Evolutionary conservation across 2,113 vertebrate species (phyloP).

Genomic region (Nansenia antarctica): DNA sequence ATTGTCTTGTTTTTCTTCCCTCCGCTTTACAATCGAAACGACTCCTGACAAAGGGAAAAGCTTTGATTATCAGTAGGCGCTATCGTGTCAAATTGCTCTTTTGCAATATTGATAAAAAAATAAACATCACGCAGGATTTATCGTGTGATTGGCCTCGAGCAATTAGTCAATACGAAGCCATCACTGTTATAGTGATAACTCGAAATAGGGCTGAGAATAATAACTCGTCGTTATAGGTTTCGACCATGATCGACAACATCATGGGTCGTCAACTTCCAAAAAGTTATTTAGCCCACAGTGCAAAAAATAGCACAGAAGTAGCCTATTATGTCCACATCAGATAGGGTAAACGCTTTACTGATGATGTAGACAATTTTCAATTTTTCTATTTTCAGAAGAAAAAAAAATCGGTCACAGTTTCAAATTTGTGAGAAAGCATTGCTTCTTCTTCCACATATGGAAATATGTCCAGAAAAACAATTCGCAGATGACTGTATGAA

Average conservation of each 20-base stretch:
- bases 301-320: not conserved
- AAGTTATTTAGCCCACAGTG: conserved; percentile 32
- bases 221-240: not conserved
- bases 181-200: not conserved
- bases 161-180: not conserved
- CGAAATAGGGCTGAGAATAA: not conserved
- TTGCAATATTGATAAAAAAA: conserved; percentile 29
- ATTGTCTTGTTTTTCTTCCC: conserved; percentile 84
- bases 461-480: too few relatives aligned
- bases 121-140: conserved; percentile 24
- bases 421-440: too few relatives aligned
- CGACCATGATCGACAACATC: too few relatives aligned
- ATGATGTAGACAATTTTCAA: too few relatives aligned
- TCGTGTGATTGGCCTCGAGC: too few relatives aligned
- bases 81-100: conserved; percentile 14
- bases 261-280: not conserved
- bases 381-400: too few relatives aligned
- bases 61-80: conserved; percentile 56
- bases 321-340: too few relatives aligned
- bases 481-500: too few relatives aligned
- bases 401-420: too few relatives aligned
- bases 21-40: conserved; percentile 68
- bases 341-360: too few relatives aligned
- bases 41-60: conserved; percentile 77
- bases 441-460: too few relatives aligned